phyloP scores from a whole-genome alignment of 1,140 invertebrate genomes.

The Bombus waltoni region DNA sequence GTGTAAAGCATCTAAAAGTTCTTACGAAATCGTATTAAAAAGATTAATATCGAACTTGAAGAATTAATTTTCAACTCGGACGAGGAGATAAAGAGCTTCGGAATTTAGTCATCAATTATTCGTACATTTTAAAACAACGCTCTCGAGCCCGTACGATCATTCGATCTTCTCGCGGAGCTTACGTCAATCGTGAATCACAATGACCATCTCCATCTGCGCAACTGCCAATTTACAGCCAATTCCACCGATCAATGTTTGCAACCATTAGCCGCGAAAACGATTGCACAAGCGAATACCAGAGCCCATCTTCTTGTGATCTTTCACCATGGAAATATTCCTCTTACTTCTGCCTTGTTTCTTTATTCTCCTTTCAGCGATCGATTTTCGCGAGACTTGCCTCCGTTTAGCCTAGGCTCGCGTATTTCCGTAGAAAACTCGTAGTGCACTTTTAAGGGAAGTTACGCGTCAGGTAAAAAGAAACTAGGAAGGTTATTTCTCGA shows the following conservation, averaged over 20 bases:
- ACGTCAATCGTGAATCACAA: conserved; percentile 3
- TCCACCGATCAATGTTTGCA: neutral
- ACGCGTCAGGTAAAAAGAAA: neutral
- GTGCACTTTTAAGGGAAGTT: neutral
- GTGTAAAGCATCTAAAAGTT: too few species aligned
- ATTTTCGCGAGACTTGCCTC: neutral
- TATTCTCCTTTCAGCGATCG: neutral
- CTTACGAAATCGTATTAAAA: too few species aligned
- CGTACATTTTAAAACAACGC: neutral
- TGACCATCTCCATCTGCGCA: neutral
- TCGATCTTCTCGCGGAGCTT: neutral
- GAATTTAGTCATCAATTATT: neutral
- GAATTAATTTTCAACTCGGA: neutral
- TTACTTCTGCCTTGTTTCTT: neutral
- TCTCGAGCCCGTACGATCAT: neutral
- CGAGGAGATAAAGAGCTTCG: accelerated
- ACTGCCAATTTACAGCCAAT: conserved; percentile 22
- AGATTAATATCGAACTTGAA: too few species aligned
- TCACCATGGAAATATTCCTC: neutral
- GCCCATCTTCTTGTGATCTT: neutral
- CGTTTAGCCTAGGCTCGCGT: too few species aligned
- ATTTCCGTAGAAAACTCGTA: neutral
- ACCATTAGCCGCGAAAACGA: neutral
- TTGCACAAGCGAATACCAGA: neutral
- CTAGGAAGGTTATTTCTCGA: neutral